Evolutionary conservation across 2,888 invertebrate genomes (phyloP).

Genomic region (Caenorhabditis sp.): DNA sequence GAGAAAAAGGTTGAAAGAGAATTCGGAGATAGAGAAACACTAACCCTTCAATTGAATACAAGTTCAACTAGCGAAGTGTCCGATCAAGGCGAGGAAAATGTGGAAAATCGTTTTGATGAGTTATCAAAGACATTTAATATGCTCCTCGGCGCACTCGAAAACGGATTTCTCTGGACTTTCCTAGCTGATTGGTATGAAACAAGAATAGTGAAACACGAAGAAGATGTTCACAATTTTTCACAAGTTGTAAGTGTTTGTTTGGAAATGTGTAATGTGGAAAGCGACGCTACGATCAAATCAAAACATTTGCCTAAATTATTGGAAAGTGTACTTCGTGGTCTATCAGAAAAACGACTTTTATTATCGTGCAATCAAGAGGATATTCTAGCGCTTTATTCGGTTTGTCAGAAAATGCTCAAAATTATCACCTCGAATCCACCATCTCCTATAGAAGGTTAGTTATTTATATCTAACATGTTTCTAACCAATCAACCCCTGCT

Average conservation of each 20-base stretch:
- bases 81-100: not conserved
- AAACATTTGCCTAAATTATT: conserved; percentile 55
- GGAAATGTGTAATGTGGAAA: conserved; percentile 38
- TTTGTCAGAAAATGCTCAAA: conserved; percentile 32
- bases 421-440: conserved; percentile 35
- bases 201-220: conserved; percentile 13
- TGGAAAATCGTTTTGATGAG: conserved; percentile 74
- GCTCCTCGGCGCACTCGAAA: conserved; percentile 80
- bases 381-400: conserved; percentile 21
- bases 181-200: conserved; percentile 74
- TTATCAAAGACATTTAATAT: conserved; percentile 85
- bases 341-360: conserved; percentile 15
- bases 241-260: conserved; percentile 37
- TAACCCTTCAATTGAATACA: conserved; percentile 23
- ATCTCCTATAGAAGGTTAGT: conserved; percentile 30
- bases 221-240: conserved; percentile 24
- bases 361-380: conserved; percentile 20
- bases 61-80: not conserved
- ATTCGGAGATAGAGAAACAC: conserved; percentile 26
- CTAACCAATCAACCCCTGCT: not conserved
- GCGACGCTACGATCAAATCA: conserved; percentile 49
- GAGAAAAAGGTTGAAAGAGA: conserved; percentile 5
- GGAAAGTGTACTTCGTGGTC: conserved; percentile 40
- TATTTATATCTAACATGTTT: not conserved
- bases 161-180: conserved; percentile 85